Base-by-base conservation (phyloP, 2,797 vertebrate genomes). In the Cyprinella venusta region DNA sequence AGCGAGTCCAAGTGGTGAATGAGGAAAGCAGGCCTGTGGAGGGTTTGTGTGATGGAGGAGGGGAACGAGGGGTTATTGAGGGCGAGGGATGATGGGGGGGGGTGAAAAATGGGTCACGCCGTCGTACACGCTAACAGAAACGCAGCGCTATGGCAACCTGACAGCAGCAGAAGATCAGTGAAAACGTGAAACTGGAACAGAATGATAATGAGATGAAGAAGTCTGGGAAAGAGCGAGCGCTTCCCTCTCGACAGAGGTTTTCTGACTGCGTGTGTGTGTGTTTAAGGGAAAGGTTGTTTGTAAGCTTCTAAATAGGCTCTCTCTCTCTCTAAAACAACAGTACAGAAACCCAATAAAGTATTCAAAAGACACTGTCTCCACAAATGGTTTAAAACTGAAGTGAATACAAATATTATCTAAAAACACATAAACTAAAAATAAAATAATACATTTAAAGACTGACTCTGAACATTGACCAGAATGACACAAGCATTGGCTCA, bases 81-180 rank as follows among this genome's bases (percentile, higher is more conserved):
- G 91, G 83, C 90, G 90, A 83, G 81, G 86, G 87, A 89, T 84
- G 30, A 38, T 54, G 83, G 90, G 87, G 26, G 26, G 90, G 91
- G 81, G 90, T 88, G 91, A 91, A 91, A 94, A 94, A 93, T 94
- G 93, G 93, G 94, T 94, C 93, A 94, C 83, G 72, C 76, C 69
- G 82, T 63, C 80, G 90, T 86, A 90, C 87, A 89, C 83, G 87
- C 63, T 72, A 87, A 88, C 82, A 84, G 78, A 85, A 65, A 80
- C 54, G 13, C 91, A 90, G 90, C 89, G 88, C 87, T 88, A 88
- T 91, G 91, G 93, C 90, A 92, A 92, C 90, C 84, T 90, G 92
- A 91, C 91, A 93, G 91, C 88, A 91, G 88, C 86, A 90, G 90
- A 91, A 94, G 92, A 94, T 93, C 92, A 91, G 92, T 88, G 78